These are phyloP conservation scores for Cydia strobilella DNA, from an alignment of 1,140 invertebrate genomes.

Conservation along the genomic window DNA sequence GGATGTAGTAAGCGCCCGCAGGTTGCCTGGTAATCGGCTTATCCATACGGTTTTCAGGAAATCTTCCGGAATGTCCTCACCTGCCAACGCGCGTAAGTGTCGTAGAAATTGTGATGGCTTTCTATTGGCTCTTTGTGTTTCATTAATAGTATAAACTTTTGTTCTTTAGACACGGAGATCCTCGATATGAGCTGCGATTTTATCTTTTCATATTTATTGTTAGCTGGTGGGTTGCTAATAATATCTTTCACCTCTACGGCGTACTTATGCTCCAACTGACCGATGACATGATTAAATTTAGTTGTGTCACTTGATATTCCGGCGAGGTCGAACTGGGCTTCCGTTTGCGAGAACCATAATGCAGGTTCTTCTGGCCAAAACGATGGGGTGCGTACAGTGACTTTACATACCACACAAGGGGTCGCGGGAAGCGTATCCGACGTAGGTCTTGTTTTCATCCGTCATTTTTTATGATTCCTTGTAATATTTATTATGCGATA, in stretches of 20 bases:
- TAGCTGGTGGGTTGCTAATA: too few relatives aligned
- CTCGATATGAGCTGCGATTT: too few relatives aligned
- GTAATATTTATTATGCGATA: too few relatives aligned
- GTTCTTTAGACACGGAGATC: slow-evolving; percentile 8
- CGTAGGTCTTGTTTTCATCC: too few relatives aligned
- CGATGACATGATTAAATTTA: slow-evolving; percentile 11
- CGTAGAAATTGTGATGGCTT: slow-evolving; percentile 24
- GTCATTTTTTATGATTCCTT: too few relatives aligned
- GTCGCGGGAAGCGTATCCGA: too few relatives aligned
- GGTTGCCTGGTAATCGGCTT: background rate
- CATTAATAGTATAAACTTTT: background rate
- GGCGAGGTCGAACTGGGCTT: slow-evolving; percentile 17
- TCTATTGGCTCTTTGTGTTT: slow-evolving; percentile 9
- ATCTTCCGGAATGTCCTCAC: slow-evolving; percentile 22
- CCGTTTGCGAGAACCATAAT: slow-evolving; percentile 27
- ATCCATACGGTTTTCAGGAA: too few relatives aligned
- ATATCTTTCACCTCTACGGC: too few relatives aligned
- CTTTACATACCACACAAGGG: background rate
- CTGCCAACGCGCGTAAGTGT: slow-evolving; percentile 31
- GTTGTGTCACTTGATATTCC: background rate
- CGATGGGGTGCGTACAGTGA: background rate
- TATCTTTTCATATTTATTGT: too few relatives aligned
- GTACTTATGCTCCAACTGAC: too few relatives aligned
- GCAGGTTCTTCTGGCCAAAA: slow-evolving; percentile 19
- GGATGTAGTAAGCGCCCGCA: slow-evolving; percentile 15